A percentile compares a stretch with the other conserved stretches of the same genome.
Conservation (phyloP, 53 echinoderm and acorn worm genomes). For the Antedon mediterranea region DNA sequence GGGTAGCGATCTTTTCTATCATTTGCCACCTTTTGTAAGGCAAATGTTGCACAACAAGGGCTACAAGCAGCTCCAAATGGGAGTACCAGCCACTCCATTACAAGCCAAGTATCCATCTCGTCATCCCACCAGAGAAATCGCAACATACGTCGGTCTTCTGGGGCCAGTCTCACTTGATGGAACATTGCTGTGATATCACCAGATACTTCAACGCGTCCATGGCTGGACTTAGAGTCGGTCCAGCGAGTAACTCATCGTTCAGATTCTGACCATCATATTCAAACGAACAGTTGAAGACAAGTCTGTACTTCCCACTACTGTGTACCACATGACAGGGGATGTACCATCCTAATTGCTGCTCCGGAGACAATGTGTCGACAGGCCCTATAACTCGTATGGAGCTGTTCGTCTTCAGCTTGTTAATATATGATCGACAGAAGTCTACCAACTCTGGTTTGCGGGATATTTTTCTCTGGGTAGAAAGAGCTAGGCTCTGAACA, state of each 20-base stretch:
- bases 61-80: conserved; percentile 27
- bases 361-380: not conserved
- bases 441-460: conserved; percentile 5
- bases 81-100: conserved; percentile 5
- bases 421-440: conserved; percentile 2
- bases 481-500: conserved; percentile 2
- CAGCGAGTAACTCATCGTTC: conserved; percentile 5
- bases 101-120: not conserved
- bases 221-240: conserved; percentile 2
- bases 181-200: conserved; percentile 15
- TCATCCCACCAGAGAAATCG: conserved; percentile 21
- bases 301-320: conserved; percentile 10
- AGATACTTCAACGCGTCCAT: not conserved
- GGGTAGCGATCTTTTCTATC: conserved; percentile 2
- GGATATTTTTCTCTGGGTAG: not conserved
- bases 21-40: conserved; percentile 1
- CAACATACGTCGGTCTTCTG: not conserved
- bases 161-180: not conserved
- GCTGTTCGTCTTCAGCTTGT: not conserved
- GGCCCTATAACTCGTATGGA: not conserved
- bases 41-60: conserved; percentile 11
- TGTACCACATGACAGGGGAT: conserved; percentile 2
- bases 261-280: conserved; percentile 5
- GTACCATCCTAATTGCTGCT: conserved; percentile 9
- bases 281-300: conserved; percentile 8